Conservation (phyloP, 2,888 invertebrate genomes). For the Pyrochroa serraticornis region DNA sequence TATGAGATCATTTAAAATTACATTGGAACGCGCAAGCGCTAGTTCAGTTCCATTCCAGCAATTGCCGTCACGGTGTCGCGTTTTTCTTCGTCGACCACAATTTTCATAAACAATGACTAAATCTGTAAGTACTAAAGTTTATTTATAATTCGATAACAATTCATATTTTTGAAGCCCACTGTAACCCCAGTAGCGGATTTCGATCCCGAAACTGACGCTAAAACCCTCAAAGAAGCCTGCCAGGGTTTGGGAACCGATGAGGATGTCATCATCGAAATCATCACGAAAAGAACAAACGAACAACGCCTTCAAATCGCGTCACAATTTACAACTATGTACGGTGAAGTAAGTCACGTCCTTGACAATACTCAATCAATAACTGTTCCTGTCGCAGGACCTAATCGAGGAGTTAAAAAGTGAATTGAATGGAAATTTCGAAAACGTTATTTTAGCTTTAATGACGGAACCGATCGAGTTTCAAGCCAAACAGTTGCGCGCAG, state of each 20-base stretch:
- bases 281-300: conserved; percentile 65
- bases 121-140: conserved; percentile 65
- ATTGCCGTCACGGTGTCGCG: no score
- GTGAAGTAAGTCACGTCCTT: conserved; percentile 60
- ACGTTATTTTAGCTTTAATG: conserved; percentile 81
- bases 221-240: conserved; percentile 43
- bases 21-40: no score
- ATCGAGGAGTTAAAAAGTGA: conserved; percentile 84
- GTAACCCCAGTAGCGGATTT: background rate
- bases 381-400: conserved; percentile 63
- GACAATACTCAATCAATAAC: background rate
- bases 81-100: no score
- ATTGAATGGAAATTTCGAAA: conserved; percentile 85
- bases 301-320: conserved; percentile 71
- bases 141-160: no score
- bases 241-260: conserved; percentile 62
- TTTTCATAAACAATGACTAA: conserved; percentile 69
- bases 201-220: conserved; percentile 1
- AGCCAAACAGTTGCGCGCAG: conserved; percentile 75
- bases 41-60: no score
- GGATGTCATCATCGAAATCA: conserved; percentile 66
- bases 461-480: conserved; percentile 83
- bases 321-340: conserved; percentile 63
- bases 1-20: no score
- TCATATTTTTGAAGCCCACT: background rate